Conservation (phyloP, 2,113 vertebrate genomes). For the Urocynchramus pylzowi region DNA sequence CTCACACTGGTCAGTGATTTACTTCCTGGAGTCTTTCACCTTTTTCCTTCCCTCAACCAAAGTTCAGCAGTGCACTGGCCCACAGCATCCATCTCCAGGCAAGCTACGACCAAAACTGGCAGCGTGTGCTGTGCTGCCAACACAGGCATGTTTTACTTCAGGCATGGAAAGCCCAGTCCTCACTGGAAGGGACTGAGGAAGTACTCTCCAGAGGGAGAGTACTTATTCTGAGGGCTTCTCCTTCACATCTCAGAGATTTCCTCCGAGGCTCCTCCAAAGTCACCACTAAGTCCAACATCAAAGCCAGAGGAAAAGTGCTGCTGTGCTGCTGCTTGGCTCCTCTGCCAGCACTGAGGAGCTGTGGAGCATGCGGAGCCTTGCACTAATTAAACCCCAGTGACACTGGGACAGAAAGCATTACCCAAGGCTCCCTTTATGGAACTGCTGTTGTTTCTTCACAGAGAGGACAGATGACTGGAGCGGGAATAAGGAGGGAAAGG, state of each 20-base stretch:
- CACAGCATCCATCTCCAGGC: background rate
- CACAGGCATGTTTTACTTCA: background rate
- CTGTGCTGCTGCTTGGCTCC: background rate
- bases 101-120: background rate
- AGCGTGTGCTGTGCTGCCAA: background rate
- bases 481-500: background rate
- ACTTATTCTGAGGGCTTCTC: background rate
- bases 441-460: background rate
- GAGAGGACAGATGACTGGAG: background rate
- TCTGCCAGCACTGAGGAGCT: background rate
- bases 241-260: background rate
- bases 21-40: background rate
- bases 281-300: background rate
- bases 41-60: background rate
- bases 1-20: background rate
- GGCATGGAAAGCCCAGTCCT: background rate
- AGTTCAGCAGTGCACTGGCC: background rate
- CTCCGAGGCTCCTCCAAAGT: constrained; percentile 3
- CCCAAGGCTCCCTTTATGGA: background rate
- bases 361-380: background rate
- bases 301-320: background rate
- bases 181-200: background rate
- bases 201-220: background rate
- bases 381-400: background rate
- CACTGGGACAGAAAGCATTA: background rate